Evolutionary conservation across 1,140 invertebrate genomes (phyloP).

Genomic region (Temnothorax nylanderi): DNA sequence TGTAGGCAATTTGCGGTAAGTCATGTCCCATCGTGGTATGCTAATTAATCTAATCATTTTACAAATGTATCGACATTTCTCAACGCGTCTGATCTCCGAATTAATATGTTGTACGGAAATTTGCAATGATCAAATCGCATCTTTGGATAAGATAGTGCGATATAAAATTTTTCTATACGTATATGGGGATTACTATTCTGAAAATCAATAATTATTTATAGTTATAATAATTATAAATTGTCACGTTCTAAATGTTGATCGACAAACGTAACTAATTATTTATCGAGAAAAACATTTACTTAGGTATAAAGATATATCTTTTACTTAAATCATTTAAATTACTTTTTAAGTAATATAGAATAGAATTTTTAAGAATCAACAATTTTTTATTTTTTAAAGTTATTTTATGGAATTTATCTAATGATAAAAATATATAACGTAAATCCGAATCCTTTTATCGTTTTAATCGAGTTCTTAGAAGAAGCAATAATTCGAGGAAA

Average conservation of each 20-base stretch:
- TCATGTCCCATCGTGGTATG: not conserved
- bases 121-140: not conserved
- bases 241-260: not conserved
- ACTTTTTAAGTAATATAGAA: not conserved
- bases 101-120: not conserved
- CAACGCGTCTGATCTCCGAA: not conserved
- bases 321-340: not conserved
- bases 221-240: not conserved
- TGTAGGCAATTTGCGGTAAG: not conserved
- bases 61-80: not conserved
- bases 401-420: not conserved
- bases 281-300: too few species aligned
- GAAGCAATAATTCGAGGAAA: not conserved
- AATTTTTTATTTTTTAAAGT: not conserved
- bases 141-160: not conserved
- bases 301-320: too few species aligned
- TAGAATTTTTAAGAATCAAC: not conserved
- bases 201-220: not conserved
- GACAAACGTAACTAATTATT: too few species aligned
- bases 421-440: not conserved
- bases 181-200: not conserved
- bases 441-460: not conserved
- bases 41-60: constrained; percentile 19
- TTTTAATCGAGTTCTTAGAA: not conserved
- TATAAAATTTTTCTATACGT: not conserved